These are phyloP conservation scores for Gallinago nigripennis DNA, from an alignment of 2,797 vertebrate genomes.

Conservation along the genomic window DNA sequence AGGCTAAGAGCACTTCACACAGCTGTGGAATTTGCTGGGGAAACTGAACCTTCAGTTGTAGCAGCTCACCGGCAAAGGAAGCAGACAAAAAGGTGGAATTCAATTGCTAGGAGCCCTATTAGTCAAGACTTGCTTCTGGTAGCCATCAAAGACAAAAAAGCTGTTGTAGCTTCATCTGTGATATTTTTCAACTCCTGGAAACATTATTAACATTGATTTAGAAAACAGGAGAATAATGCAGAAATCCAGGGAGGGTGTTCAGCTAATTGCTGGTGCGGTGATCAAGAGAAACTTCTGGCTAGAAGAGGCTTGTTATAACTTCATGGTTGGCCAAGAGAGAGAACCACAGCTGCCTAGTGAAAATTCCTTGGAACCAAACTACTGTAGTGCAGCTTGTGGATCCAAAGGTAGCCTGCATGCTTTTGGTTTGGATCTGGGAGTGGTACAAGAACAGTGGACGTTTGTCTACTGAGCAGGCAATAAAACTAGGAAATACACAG, in stretches of 20 bases:
- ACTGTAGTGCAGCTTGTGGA: not conserved
- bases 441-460: not conserved
- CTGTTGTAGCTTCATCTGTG: not conserved
- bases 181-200: slow-evolving; percentile 4
- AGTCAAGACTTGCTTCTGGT: slow-evolving; percentile 1
- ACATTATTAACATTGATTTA: not conserved
- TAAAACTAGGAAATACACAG: not conserved
- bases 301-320: not conserved
- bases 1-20: not conserved
- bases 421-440: not conserved
- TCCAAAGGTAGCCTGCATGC: not conserved
- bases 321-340: not conserved
- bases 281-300: not conserved
- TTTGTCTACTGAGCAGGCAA: not conserved
- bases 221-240: not conserved
- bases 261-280: not conserved
- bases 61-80: not conserved
- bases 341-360: not conserved
- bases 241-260: not conserved
- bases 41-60: not conserved
- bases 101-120: not conserved
- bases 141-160: slow-evolving; percentile 20
- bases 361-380: not conserved
- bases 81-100: slow-evolving; percentile 21
- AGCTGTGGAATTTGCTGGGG: slow-evolving; percentile 26